Evolutionary conservation across 2,113 vertebrate genomes (phyloP), one percentile per base, ranked within the genome.

Genomic region (Athene cunicularia): DNA sequence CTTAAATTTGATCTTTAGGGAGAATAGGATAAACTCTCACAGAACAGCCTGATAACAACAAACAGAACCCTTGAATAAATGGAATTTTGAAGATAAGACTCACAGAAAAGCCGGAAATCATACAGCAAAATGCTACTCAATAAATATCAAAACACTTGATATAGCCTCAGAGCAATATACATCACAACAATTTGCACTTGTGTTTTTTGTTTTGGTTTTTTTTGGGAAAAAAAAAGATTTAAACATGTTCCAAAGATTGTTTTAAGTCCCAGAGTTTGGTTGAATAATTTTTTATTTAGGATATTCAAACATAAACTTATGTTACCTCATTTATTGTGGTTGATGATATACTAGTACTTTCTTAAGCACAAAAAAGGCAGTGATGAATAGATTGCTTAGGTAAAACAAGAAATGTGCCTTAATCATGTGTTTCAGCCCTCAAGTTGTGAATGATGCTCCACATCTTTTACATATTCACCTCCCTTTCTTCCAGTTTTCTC

Each of bases 1-100:
- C 47, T 90, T 96, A 92, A 94, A 95, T 94, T 93, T 56, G n/a
- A 93, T 93, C 94, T 97, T 96, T 56, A 92, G 76, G 82, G 86
- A 96, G 88, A 94, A 74, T 39, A 80, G 82, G 88, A 94, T 92
- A 95, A 94, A 90, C 60, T 86, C 45, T 80, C 68, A 88, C 68
- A 86, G 75, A 94, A 91, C 68, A 81, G 92, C n/a, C 79, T 90
- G 90, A 96, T 95, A 96, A 91, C 84, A 89, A 93, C 82, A 93
- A 92, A 93, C 68, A 95, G 59, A 95, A 67, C 41, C 35, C 88
- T 90, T 63, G 68, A 96, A 96, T 93, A 97, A 97, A 92, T 93
- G 68, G 37, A 96, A 84, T 94, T 96, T 91, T 95, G 72, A 93
- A 90, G 92, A 93, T 96, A 93, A 93, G 67, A 56, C 76, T 80